Conservation (phyloP, 2,113 vertebrate genomes). For the Eupsittula cactorum region DNA sequence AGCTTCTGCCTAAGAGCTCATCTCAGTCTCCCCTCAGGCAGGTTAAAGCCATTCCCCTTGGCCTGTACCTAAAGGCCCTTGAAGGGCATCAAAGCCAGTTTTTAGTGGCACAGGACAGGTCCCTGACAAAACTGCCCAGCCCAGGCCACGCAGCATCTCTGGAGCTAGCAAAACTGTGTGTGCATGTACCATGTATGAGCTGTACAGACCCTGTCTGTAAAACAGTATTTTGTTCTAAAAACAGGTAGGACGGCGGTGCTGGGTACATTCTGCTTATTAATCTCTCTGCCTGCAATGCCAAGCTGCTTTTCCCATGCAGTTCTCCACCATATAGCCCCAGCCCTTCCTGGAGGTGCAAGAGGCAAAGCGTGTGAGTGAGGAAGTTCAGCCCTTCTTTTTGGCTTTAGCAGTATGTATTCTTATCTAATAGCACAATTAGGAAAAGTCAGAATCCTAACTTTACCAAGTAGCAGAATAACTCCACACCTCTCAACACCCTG, state of each 20-base stretch:
- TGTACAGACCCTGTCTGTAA: neutral
- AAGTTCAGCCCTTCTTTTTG: neutral
- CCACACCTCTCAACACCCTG: neutral
- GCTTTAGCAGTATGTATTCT: neutral
- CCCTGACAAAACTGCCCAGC: neutral
- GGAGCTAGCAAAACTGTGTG: neutral
- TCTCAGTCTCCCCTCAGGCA: neutral
- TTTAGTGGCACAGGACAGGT: neutral
- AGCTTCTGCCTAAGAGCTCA: neutral
- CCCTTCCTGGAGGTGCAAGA: neutral
- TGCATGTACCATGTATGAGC: fast-evolving
- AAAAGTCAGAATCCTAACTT: neutral
- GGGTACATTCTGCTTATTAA: neutral
- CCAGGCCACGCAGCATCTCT: neutral
- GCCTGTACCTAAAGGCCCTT: neutral
- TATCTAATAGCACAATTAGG: neutral
- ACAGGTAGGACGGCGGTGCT: neutral
- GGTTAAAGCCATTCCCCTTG: neutral
- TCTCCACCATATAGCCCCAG: fast-evolving
- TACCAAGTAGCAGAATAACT: neutral
- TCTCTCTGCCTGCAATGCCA: neutral
- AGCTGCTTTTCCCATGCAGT: neutral
- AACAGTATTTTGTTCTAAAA: neutral
- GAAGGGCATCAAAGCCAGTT: neutral
- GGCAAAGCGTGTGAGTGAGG: fast-evolving